Base-by-base conservation (phyloP, 2,113 vertebrate species). In the Pachypanchax playfairii region DNA sequence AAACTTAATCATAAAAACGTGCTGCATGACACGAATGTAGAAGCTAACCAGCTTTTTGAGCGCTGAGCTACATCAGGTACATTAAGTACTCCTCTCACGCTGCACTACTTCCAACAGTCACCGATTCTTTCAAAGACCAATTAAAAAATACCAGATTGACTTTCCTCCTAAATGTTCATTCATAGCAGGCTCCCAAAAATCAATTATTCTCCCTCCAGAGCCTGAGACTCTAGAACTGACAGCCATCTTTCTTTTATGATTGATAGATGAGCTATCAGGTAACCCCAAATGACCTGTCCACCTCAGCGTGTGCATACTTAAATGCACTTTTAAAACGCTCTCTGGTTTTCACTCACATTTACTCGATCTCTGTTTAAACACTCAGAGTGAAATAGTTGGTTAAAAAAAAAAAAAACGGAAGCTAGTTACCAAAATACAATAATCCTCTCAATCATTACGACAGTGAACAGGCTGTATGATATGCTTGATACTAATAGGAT, bases 371-470 rank as follows among this genome's bases (percentile, higher is more conserved):
- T 10, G 7, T 52, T 33, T 25, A 15, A 33, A 43, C 5, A 48
- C 31, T 46, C 39, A 25, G 1, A 48, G 38, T 58, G 36, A 35
- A 65, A 65, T 21, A 28, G 46, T 46, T 14, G 47, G 26, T n/a
- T n/a, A n/a, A 49, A 24, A 41, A 61, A 65, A 69, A 70, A 50
- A 36, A 41, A 50, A 69, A 57, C 24, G 41, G 25, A 68, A 72
- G 39, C 11, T 1, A 47, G 64, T 80, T 31, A 26, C 83, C 76
- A 80, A 76, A 86, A 72, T 46, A 80, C 57, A 74, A 79, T 82
- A 67, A 80, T 68, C 65, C 42, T 47, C 42, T 65, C 50, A 79
- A 82, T 85, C 73, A 78, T 85, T 60, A 35, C 49, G 64, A 26
- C 12, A 4, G 59, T 85, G 81, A 87, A 48, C 65, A 54, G 80